phyloP scores from a whole-genome alignment of 2,888 invertebrate genomes.

The Dichetophora obliterata region DNA sequence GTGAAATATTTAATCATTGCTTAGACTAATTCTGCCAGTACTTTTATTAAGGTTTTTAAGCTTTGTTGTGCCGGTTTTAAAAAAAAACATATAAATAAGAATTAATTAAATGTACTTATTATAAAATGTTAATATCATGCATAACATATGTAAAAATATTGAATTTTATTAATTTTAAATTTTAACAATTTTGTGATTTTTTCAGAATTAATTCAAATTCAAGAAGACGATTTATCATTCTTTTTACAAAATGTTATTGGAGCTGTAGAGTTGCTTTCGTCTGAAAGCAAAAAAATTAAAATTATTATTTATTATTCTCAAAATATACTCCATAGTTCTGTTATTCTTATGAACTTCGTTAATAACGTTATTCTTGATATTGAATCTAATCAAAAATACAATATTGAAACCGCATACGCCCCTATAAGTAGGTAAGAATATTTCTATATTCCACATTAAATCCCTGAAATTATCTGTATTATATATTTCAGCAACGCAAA shows the following conservation, averaged over 20 bases:
- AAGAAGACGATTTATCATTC: conserved; percentile 60
- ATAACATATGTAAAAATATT: too few relatives aligned
- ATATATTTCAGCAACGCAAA: conserved; percentile 49
- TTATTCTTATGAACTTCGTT: conserved; percentile 71
- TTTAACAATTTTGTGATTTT: not conserved
- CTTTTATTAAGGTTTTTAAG: too few relatives aligned
- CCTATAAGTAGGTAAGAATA: conserved; percentile 58
- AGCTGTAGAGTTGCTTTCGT: conserved; percentile 53
- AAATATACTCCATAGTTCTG: conserved; percentile 71
- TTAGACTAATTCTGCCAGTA: too few relatives aligned
- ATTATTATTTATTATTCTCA: conserved; percentile 69
- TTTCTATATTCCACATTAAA: not conserved
- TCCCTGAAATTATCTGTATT: not conserved
- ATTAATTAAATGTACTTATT: too few relatives aligned
- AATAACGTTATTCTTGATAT: conserved; percentile 70
- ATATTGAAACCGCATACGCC: conserved; percentile 58
- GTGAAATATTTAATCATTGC: too few relatives aligned
- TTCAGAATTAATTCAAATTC: conserved; percentile 59
- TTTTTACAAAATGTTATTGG: conserved; percentile 66
- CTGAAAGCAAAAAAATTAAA: conserved; percentile 51
- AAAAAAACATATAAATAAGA: too few relatives aligned
- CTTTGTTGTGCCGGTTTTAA: too few relatives aligned
- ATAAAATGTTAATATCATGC: too few relatives aligned
- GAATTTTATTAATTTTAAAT: not conserved
- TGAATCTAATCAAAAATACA: conserved; percentile 40